Evolutionary conservation across 2,113 vertebrate species (phyloP), one percentile per base, ranked within the genome.

Genomic region (Paradisaea rubra): DNA sequence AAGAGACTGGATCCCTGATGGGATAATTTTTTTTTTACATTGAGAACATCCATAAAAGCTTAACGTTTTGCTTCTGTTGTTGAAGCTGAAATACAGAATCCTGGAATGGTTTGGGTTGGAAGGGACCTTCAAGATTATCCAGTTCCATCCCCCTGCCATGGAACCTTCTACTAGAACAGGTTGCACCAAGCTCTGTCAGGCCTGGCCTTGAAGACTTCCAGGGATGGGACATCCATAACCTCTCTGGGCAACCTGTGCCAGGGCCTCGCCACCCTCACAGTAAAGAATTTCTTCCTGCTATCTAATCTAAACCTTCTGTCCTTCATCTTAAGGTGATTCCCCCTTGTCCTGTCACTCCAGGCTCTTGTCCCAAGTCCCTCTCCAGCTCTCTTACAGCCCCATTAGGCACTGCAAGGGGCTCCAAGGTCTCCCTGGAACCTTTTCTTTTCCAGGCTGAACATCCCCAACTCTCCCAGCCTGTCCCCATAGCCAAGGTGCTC

Each of bases 211-310:
- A 1, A 54, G 25, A 54, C 14, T 16, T 42, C 25, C 61, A 76
- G 30, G 11, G 41, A 47, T 31, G 20, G 11, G 17, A 1, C 20
- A 69, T 0, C 11, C 54, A 76, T 10, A 68, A 1, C 30, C 1
- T 54, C 24, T 31, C 41, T 31, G n/a, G 17, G 8, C 2, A 68
- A 31, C 24, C n/a, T 41, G 24, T 74, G 21, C 30, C 61, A 74
- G 17, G 0, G 39, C 11, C n/a, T 68, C 45, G 30, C 13, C 7
- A 22, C 16, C 45, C 41, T 54, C 70, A 31, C 14, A 76, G 53
- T 2, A 8, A n/a, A 47, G 11, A 45, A 47, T 47, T 69, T 41
- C n/a, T 61, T 54, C 17, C n/a, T 7, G 7, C 31, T 16, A 31
- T 23, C n/a, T 27, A 9, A 61, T 13, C n/a, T 33, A 25, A 74